Base-by-base conservation (phyloP, 2,888 invertebrate genomes). In the Dorcus parallelipipedus region DNA sequence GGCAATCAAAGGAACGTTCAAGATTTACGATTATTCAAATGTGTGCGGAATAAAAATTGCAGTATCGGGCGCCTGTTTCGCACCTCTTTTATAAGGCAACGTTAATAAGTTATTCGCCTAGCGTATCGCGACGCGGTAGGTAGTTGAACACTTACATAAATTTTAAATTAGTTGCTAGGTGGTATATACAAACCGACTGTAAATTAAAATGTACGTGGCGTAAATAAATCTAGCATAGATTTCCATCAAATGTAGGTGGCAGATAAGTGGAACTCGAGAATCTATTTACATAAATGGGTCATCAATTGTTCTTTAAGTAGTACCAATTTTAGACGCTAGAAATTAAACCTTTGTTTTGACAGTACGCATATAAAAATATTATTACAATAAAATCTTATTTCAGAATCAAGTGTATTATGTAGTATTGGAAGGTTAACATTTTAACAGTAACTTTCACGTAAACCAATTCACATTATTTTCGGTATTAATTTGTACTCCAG, bases 31-130 rank as follows among this genome's bases (percentile, higher is more conserved):
- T 67, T 71, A 66, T 64, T 59, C 65, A 60, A 60, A 67, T 69
- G 69, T 66, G 72, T 63, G 59, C 61, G 60, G 75, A 72, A 76
- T 76, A 73, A 73, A 71, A 73, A 76, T 75, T 69, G 74, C 74
- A 72, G 71, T 73, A 75, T 75, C 74, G 74, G 64, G 64, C 60
- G 63, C 69, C 64, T 71, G 67, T 67, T 64, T 63, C 52, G 56
- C 59, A 60, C 62, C 66, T 69, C 66, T 64, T 64, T 65, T 66
- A 69, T 61, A 58, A 56, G 56, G 55, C 64, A 59, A 59, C 59
- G 60, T 64, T 67, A 66, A 67, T 61, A 68, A 67, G 63, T 65
- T 69, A 59, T 59, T 56, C 65, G 49, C 50, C 45, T 39, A 51
- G 47, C 61, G 66, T 64, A 52, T 48, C 50, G 58, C 64, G 60